Base-by-base conservation (phyloP, 1,140 invertebrate genomes). In the Zaprionus inermis region DNA sequence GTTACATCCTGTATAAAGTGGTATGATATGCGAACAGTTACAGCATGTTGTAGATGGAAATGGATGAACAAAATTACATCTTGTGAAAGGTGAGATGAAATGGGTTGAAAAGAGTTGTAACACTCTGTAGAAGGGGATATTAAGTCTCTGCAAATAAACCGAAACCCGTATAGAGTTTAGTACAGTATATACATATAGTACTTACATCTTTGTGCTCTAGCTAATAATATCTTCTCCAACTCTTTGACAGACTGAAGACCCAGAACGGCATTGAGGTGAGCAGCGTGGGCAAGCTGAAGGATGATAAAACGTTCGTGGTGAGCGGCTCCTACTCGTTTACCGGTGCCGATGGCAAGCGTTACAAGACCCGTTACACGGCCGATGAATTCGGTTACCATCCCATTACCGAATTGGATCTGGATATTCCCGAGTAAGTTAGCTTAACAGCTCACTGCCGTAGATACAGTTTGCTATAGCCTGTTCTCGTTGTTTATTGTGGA, bases 241-340 rank as follows among this genome's bases (percentile, higher is more conserved):
- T 49, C 18, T 49, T 30, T 16, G 5, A 28, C 46, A 92, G 91
- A 65, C 75, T 92, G 60, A 90, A 91, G 78, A 92, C 91, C 38
- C 91, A 92, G 73, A 92, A 92, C 70, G 91, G 91, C 32, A 92
- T 92, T 46, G 79, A 92, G 57, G 80, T 92, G 20, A 81, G 68
- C 49, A 91, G 91, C 75, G 91, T 92, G 49, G 91, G 91, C 52
- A 92, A 92, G 63, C 59, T 92, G 61, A 92, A 83, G 76, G 91
- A 92, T 68, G 89, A 92, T 56, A 92, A 92, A 64, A 92, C 91
- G 14, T 92, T 92, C 61, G 94, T 94, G 56, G 94, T 94, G 57
- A 94, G 93, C 66, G 95, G 95, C 3, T 94, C 93, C 66, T 95
- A 94, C 85, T 94, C 94, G 2, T 95, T 94, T 89, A 93, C 92